These are phyloP conservation scores for Monochamus saltuarius DNA, from an alignment of 1,140 invertebrate genomes.

Conservation along the genomic window DNA sequence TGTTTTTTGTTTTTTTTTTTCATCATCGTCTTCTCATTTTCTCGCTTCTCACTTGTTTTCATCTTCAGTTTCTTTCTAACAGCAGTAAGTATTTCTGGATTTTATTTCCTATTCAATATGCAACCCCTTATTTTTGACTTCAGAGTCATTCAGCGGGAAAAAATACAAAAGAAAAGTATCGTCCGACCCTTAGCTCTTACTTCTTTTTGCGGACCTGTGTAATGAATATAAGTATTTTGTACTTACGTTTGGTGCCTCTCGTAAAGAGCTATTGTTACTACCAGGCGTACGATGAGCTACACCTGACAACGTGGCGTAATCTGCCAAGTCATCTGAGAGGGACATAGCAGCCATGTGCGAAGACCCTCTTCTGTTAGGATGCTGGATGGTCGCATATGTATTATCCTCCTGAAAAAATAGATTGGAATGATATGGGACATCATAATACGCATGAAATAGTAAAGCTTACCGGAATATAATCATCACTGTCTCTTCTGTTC, in stretches of 20 bases:
- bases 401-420: slow-evolving; percentile 61
- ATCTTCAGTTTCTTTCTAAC: no score
- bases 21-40: no score
- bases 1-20: no score
- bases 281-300: slow-evolving; percentile 42
- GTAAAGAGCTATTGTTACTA: slow-evolving; percentile 50
- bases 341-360: slow-evolving; percentile 49
- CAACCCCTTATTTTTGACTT: no score
- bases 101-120: no score
- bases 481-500: slow-evolving; percentile 55
- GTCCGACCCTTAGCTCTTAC: no score
- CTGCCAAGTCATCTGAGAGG: slow-evolving; percentile 60
- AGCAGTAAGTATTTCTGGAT: no score
- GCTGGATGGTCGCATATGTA: slow-evolving; percentile 85
- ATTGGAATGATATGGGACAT: background rate
- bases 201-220: no score
- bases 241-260: slow-evolving; percentile 48
- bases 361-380: slow-evolving; percentile 58
- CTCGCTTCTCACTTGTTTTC: no score
- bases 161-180: no score
- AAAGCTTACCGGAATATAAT: slow-evolving; percentile 50
- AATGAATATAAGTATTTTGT: background rate
- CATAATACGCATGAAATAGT: no score
- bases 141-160: no score
- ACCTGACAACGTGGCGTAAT: slow-evolving; percentile 71